Evolutionary conservation across 2,113 vertebrate species (phyloP).

Genomic region (Rissa tridactyla): DNA sequence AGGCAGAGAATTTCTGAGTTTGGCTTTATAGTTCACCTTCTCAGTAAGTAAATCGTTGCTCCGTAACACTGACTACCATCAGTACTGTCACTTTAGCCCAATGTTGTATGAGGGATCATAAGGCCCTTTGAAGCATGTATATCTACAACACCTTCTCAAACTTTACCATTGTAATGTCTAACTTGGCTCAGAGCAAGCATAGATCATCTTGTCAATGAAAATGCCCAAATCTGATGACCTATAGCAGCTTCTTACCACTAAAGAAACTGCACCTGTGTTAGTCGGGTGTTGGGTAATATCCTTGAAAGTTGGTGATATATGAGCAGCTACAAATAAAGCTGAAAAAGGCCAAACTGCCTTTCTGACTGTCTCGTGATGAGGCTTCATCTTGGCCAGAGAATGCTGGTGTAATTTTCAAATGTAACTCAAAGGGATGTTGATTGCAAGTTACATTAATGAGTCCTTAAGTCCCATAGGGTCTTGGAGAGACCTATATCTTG

Average conservation of each 20-base stretch:
- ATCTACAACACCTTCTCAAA: background rate
- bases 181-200: background rate
- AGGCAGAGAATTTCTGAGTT: background rate
- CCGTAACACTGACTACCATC: background rate
- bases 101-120: background rate
- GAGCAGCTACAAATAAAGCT: background rate
- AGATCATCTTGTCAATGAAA: background rate
- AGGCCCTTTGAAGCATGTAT: background rate
- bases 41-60: background rate
- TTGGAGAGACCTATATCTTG: background rate
- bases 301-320: background rate
- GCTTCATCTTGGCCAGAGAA: background rate
- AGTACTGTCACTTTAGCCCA: background rate
- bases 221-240: background rate
- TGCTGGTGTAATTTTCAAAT: background rate
- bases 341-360: background rate
- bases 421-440: background rate
- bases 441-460: background rate
- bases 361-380: background rate
- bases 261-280: background rate
- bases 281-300: background rate
- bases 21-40: background rate
- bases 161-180: background rate
- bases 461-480: background rate
- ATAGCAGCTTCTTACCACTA: background rate